Evolutionary conservation across 2,113 vertebrate genomes (phyloP), one percentile per base, ranked within the genome.

Genomic region (Phodopus roborovskii): DNA sequence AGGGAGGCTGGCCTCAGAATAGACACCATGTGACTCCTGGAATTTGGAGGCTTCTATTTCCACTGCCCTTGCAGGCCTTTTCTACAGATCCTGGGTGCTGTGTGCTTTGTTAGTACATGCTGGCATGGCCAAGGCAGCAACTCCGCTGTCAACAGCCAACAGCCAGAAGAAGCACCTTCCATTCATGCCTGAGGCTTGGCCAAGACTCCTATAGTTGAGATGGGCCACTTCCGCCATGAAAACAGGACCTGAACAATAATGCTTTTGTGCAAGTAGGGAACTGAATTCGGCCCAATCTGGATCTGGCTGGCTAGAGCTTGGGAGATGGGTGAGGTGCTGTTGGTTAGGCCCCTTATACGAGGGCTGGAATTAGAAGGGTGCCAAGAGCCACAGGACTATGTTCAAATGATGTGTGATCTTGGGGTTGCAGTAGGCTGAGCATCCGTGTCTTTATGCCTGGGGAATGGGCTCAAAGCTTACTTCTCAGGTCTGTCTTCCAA

Each of bases 11-110:
- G 95, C 85, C 95, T 92, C 97, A 84, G 84, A 91, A 96, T 95
- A 91, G 98, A 95, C 88, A 97, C 92, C 98, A 75, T 39, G 96
- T 94, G 91, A 94, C 96, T 97, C 96, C 97, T 97, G 97, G 96
- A 96, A 96, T 98, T 93, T 75, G 82, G 92, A 97, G 97, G 97
- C 90, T 26, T 88, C 97, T 97, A 97, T 96, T 98, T 62, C 91
- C 88, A 90, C 93, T 96, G 94, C 78, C 96, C 95, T 95, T 91
- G 91, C 50, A 48, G 91, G 96, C 94, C 96, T 81, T 12, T 39
- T 82, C n/a, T 94, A 95, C 88, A 93, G 97, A 95, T 97, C 96
- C 95, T 88, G 96, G 97, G 92, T 95, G 95, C 83, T 2, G 64
- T 92, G 85, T 28, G 92, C 96, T 97, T 97, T 53, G 66, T 97